Evolutionary conservation across 2,888 invertebrate species (phyloP).

Genomic region (Achlya flavicornis): DNA sequence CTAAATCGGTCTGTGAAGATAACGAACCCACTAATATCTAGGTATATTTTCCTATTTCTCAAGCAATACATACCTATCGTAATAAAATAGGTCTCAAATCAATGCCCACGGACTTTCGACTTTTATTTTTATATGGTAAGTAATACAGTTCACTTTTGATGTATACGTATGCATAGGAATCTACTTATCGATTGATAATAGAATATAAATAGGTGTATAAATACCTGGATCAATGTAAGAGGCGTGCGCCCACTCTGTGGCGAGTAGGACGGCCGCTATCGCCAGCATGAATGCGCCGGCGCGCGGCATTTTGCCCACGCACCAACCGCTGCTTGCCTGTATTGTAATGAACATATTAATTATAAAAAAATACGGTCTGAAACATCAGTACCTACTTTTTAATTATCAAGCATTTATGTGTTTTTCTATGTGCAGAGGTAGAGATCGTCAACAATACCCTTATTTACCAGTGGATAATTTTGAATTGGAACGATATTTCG

Average conservation of each 20-base stretch:
- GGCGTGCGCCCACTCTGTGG: constrained; percentile 72
- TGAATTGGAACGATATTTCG: no score
- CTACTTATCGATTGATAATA: no score
- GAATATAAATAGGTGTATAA: not conserved
- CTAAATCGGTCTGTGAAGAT: no score
- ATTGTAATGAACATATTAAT: constrained; percentile 20
- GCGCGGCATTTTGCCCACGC: constrained; percentile 76
- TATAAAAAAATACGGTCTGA: not conserved
- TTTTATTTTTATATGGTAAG: no score
- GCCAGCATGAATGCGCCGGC: constrained; percentile 77
- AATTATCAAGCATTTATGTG: not conserved
- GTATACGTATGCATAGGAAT: no score
- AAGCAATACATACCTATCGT: no score
- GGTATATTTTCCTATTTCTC: no score
- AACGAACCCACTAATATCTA: no score
- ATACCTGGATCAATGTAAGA: constrained; percentile 76
- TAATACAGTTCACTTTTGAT: no score
- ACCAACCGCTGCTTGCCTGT: constrained; percentile 71
- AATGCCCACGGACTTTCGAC: no score
- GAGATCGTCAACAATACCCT: not conserved
- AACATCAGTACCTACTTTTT: not conserved
- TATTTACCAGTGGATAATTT: no score
- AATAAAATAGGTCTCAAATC: no score
- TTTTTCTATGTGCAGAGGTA: not conserved
- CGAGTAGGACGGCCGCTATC: constrained; percentile 73